Conservation (phyloP, 2,113 vertebrate species). For the Perca schrenkii region DNA sequence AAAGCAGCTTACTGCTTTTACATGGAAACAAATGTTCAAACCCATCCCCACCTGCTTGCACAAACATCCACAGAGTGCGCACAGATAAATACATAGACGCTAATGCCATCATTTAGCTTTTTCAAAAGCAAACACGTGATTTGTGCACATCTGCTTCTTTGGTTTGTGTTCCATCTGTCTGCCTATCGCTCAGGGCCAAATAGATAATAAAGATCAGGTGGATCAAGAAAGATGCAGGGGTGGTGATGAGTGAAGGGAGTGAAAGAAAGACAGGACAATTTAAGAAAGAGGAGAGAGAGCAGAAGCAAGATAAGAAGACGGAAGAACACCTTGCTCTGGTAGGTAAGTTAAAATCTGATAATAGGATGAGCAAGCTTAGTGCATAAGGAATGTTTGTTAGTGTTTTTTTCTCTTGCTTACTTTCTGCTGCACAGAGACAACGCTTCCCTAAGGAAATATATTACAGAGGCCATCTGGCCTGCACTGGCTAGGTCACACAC, state of each 20-base stretch:
- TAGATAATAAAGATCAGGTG: conserved; percentile 12
- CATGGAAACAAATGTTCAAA: conserved; percentile 63
- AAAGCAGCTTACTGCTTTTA: conserved; percentile 67
- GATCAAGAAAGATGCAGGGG: conserved; percentile 49
- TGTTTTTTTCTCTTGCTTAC: conserved; percentile 34
- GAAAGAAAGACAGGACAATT: conserved; percentile 9
- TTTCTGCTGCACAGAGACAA: conserved; percentile 50
- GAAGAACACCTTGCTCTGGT: conserved; percentile 6
- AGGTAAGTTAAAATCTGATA: conserved; percentile 62
- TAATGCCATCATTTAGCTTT: conserved; percentile 24
- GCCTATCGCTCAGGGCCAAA: conserved; percentile 40
- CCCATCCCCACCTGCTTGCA: conserved; percentile 38
- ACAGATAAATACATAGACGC: conserved; percentile 19
- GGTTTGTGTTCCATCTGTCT: conserved; percentile 20
- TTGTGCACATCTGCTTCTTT: conserved; percentile 24
- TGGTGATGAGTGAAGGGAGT: conserved; percentile 47
- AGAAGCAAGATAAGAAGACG: neutral
- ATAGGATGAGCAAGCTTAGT: conserved; percentile 67
- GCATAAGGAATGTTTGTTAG: conserved; percentile 47
- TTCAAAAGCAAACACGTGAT: conserved; percentile 50
- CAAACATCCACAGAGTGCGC: neutral
- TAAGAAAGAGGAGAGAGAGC: conserved; percentile 4
- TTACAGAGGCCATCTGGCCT: conserved; percentile 72
- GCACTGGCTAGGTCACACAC: conserved; percentile 4
- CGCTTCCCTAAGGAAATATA: conserved; percentile 58